Evolutionary conservation across 2,888 invertebrate species (phyloP), one percentile per base, ranked within the genome.

Genomic region (Xanthorhoe spadicearia): DNA sequence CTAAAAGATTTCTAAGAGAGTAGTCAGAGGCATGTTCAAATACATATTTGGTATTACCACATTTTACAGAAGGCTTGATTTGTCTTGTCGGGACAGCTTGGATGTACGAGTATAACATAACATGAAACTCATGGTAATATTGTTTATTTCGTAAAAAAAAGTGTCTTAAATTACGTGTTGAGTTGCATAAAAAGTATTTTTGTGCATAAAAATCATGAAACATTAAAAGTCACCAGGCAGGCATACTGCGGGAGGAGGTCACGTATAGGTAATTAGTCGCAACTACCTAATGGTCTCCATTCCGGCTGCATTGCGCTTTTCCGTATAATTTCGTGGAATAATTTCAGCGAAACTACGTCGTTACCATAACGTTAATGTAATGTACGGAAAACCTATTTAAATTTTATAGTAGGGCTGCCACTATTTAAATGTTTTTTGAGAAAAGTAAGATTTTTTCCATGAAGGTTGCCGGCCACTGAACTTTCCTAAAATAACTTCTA

Each of bases 241-340:
- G 32, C 61, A 68, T 62, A 51, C 61, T 61, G 52, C 59, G 51
- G 15, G 58, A 72, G 53, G 59, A 72, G 66, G 69, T 74, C 74
- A 74, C 74, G 74, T 71, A 38, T 62, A 53, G 69, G 70, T 66
- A 71, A 74, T 72, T 73, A 72, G 71, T 69, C 65, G 66, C 66
- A 68, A 71, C 69, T 66, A 64, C 66, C 60, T 68, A 68, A 68
- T 71, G 68, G 69, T 63, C 51, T 62, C 62, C 64, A 60, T 64
- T 66, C 55, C 62, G 61, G 57, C 69, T 63, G 68, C 71, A 66
- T 50, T 69, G 73, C 69, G 68, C 61, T 68, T 64, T 68, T 68
- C 50, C 68, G 64, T 64, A 67, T 60, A 64, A 64, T 68, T 68
- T 64, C 60, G 56, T 56, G 61, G 56, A 68, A 64, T 68, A 64